Evolutionary conservation across 2,888 invertebrate genomes (phyloP).

Genomic region (Nomada flava): DNA sequence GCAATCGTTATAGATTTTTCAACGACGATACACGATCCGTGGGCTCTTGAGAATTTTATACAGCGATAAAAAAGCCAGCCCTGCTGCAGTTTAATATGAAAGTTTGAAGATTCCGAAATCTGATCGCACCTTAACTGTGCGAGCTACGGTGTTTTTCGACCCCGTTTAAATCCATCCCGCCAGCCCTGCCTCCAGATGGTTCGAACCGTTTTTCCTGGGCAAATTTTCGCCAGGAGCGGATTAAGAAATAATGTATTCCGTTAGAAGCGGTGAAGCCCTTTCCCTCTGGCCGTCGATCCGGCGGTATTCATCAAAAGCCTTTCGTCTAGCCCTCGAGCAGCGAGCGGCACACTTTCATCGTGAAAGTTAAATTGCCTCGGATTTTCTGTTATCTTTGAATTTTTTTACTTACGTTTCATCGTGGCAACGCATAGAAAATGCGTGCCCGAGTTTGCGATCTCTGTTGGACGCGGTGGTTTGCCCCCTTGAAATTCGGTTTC

Average conservation of each 20-base stretch:
- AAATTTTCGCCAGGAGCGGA: constrained; percentile 36
- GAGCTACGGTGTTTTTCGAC: not conserved
- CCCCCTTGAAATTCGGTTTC: not conserved
- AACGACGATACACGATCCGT: too few relatives aligned
- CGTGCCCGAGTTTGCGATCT: not conserved
- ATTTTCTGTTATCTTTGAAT: constrained; percentile 52
- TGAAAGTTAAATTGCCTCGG: constrained; percentile 63
- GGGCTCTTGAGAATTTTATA: too few relatives aligned
- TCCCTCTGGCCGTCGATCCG: constrained; percentile 28
- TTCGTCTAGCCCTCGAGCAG: not conserved
- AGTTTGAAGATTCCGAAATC: not conserved
- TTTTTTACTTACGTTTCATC: constrained; percentile 33
- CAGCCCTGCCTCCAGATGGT: not conserved
- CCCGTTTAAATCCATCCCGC: not conserved
- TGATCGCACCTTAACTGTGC: not conserved
- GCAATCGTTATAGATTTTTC: too few relatives aligned
- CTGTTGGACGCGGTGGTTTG: not conserved
- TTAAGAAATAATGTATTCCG: constrained; percentile 68
- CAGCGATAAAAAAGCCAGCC: not conserved
- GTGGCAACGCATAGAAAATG: not conserved
- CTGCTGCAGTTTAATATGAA: not conserved
- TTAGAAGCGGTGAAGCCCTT: constrained; percentile 46
- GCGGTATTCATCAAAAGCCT: constrained; percentile 58
- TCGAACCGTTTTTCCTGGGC: constrained; percentile 2
- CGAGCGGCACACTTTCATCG: constrained; percentile 20